Base-by-base conservation (phyloP, 1,140 invertebrate species). In the Drosophila quadrilineata region DNA sequence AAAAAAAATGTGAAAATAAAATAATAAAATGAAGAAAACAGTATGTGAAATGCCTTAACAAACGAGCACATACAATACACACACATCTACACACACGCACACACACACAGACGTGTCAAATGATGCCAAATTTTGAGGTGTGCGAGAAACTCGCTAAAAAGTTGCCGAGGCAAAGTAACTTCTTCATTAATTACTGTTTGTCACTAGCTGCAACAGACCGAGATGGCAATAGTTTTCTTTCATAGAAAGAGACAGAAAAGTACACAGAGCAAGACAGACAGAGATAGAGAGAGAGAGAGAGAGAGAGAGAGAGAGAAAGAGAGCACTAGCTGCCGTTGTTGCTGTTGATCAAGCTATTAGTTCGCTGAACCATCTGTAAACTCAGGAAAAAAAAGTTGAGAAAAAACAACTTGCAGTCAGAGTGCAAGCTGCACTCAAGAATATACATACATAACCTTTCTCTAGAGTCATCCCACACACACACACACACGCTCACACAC, bases 291-390 rank as follows among this genome's bases (percentile, higher is more conserved):
- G 24, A 45, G 26, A 29, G 16, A 16, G 6, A 31, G n/a, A 40
- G 10, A 12, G 8, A 6, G 28, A 17, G 8, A 14, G 19, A 12
- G 12, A 8, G 3, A 22, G n/a, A 19, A 14, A 26, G 24, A 10
- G 26, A 40, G 54, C n/a, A n/a, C n/a, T n/a, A n/a, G 17, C 12
- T 45, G 22, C 36, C 49, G 33, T 46, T 60, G 40, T 43, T 62
- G 46, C 48, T 70, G 73, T 77, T 84, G 73, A 84, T 82, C 72
- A 73, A 56, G 76, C 76, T 84, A 82, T 82, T 82, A 84, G 76
- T 70, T 65, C 71, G 62, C 38, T 62, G 40, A 35, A 43, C 48
- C 43, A 38, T 58, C 40, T 36, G 68, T 69, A 48, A 16, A 53
- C 22, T 26, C 33, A 29, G 54, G 22, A 28, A 58, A 53, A 66